Evolutionary conservation across 2,797 vertebrate genomes (phyloP), one percentile per base, ranked within the genome.

Genomic region (Tamandua tetradactyla): DNA sequence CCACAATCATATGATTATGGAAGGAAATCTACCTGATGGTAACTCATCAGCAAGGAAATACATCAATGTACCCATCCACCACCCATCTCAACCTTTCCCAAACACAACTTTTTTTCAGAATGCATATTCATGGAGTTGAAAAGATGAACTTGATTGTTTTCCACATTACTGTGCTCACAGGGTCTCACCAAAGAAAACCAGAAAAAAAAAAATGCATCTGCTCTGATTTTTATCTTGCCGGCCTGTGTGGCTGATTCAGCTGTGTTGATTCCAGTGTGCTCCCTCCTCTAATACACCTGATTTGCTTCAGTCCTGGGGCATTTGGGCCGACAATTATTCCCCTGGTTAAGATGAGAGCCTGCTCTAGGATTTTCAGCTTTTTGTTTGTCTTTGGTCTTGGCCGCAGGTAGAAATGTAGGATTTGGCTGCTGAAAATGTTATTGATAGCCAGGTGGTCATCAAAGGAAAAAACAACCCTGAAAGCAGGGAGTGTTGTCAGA

Each of bases 371-470:
- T 79, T 59, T 84, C 25, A 32, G 37, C 49, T 35, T 12, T 68
- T 68, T n/a, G 44, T n/a, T 80, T 84, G 75, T 72, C 82, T 92
- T 80, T 32, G 11, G 25, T 61, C 92, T 84, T 78, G 72, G 40
- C 72, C 55, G 72, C 20, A 76, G 55, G 27, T 79, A 76, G 59
- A 94, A 93, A 89, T 15, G 62, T 32, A 81, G 83, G 23, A 40
- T 93, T 92, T 95, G 61, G 44, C 81, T 86, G 32, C 32, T 78
- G 78, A 55, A 14, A 88, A 32, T 8, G n/a, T 76, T 79, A 68
- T 42, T 64, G 87, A 93, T 40, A 91, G 85, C 87, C 91, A 74
- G 42, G 57, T 85, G 49, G 68, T 87, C 76, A 86, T 89, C 84
- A 94, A 68, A 93, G 61, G 64, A 95, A 86, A 76, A 83, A 85